Evolutionary conservation across 2,113 vertebrate genomes (phyloP).

Genomic region (Cyanistes caeruleus): DNA sequence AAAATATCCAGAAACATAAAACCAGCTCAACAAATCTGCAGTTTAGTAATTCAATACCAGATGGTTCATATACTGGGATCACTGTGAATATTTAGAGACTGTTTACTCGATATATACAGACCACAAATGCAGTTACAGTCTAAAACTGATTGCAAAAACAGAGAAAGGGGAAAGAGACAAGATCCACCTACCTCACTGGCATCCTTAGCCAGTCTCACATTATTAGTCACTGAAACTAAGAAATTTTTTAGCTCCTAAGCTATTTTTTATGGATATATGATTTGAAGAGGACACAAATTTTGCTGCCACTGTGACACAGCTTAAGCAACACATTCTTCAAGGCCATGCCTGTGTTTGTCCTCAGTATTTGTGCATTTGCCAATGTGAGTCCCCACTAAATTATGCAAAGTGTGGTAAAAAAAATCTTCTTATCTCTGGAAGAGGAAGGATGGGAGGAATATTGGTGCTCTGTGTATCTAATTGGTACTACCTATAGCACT

Average conservation of each 20-base stretch:
- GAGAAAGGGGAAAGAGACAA: background rate
- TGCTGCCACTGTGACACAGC: background rate
- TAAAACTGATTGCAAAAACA: conserved; percentile 1
- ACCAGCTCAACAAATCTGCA: background rate
- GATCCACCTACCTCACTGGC: background rate
- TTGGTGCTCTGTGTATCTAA: background rate
- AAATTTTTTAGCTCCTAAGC: background rate
- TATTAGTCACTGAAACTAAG: background rate
- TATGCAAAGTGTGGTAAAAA: background rate
- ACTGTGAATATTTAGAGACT: background rate
- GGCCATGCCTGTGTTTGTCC: background rate
- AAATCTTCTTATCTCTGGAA: background rate
- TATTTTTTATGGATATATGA: background rate
- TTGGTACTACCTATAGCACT: background rate
- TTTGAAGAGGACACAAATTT: background rate
- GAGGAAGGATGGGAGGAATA: background rate
- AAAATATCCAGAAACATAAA: conserved; percentile 9
- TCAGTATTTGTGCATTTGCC: background rate
- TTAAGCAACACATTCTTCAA: background rate
- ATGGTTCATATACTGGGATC: background rate
- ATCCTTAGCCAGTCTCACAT: background rate
- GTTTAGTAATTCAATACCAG: background rate
- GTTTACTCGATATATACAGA: background rate
- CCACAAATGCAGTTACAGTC: background rate
- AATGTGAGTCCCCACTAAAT: background rate